phyloP scores from a whole-genome alignment of 2,113 vertebrate species.

The Spea bombifrons region DNA sequence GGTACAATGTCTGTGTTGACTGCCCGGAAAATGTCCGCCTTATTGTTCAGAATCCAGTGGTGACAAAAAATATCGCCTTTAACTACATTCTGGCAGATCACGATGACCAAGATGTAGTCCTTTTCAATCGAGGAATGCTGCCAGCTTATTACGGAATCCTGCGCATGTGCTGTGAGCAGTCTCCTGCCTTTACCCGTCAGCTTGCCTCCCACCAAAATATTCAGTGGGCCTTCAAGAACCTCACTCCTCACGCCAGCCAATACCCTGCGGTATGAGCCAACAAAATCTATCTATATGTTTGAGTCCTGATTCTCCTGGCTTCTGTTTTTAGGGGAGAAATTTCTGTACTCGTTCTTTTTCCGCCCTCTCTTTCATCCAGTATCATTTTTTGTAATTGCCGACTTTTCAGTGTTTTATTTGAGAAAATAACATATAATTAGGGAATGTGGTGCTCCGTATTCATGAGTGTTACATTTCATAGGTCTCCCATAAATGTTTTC shows the following conservation, averaged over 20 bases:
- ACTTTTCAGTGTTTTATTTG: too few relatives aligned
- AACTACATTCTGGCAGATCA: conserved; percentile 99
- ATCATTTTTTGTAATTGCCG: too few relatives aligned
- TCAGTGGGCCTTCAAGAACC: conserved; percentile 99
- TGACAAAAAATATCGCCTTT: conserved; percentile 99
- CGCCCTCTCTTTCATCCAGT: too few relatives aligned
- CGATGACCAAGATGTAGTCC: conserved; percentile 98
- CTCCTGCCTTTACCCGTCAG: conserved; percentile 90
- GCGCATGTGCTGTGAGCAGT: conserved; percentile 96
- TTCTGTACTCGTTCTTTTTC: too few relatives aligned
- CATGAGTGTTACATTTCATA: too few relatives aligned
- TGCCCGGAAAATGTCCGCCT: conserved; percentile 96
- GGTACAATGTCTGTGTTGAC: conserved; percentile 97
- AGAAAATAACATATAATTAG: too few relatives aligned
- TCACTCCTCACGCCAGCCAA: conserved; percentile 97
- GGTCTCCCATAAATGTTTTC: too few relatives aligned
- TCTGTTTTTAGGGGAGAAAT: too few relatives aligned
- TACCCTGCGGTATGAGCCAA: conserved; percentile 84
- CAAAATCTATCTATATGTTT: not conserved
- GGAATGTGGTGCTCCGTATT: too few relatives aligned
- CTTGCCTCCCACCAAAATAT: conserved; percentile 98
- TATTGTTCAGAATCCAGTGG: conserved; percentile 96
- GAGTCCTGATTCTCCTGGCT: too few relatives aligned
- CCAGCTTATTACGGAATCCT: conserved; percentile 98
- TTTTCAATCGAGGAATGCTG: conserved; percentile 98